These are phyloP conservation scores for Propithecus coquereli DNA, from an alignment of 2,113 vertebrate species.

Conservation along the genomic window DNA sequence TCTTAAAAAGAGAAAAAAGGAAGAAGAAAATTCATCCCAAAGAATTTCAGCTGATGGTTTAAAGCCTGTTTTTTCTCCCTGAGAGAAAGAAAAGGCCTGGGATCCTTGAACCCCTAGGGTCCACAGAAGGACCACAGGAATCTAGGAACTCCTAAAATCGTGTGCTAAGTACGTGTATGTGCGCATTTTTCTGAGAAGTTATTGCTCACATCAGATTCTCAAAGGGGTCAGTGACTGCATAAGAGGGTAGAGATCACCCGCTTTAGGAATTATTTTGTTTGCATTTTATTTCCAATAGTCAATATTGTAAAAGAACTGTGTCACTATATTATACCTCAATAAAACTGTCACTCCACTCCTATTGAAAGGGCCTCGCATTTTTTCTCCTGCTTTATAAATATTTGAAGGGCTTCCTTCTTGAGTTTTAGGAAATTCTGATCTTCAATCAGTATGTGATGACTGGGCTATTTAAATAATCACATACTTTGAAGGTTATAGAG, in stretches of 20 bases:
- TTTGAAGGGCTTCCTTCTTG: conserved; percentile 37
- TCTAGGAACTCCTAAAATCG: conserved; percentile 23
- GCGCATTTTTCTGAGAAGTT: conserved; percentile 25
- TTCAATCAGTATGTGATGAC: not conserved
- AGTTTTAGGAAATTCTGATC: conserved; percentile 36
- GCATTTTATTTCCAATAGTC: not conserved
- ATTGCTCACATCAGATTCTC: conserved; percentile 42
- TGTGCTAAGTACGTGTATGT: not conserved
- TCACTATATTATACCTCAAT: conserved; percentile 16
- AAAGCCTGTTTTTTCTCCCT: conserved; percentile 20
- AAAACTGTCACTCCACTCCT: not conserved
- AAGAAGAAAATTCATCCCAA: no score
- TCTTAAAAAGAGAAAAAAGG: no score
- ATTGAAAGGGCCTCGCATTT: not conserved
- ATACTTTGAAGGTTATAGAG: conserved; percentile 30
- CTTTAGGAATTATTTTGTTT: conserved; percentile 35
- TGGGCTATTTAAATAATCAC: conserved; percentile 5
- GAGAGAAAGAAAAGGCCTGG: not conserved
- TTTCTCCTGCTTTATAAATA: conserved; percentile 13
- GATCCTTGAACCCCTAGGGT: not conserved
- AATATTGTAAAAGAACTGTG: not conserved
- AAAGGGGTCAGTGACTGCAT: not conserved
- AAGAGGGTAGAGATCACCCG: not conserved
- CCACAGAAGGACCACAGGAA: not conserved
- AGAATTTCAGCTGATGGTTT: not conserved